phyloP scores from a whole-genome alignment of 2,797 vertebrate species.

The Myiotriccus ornatus region DNA sequence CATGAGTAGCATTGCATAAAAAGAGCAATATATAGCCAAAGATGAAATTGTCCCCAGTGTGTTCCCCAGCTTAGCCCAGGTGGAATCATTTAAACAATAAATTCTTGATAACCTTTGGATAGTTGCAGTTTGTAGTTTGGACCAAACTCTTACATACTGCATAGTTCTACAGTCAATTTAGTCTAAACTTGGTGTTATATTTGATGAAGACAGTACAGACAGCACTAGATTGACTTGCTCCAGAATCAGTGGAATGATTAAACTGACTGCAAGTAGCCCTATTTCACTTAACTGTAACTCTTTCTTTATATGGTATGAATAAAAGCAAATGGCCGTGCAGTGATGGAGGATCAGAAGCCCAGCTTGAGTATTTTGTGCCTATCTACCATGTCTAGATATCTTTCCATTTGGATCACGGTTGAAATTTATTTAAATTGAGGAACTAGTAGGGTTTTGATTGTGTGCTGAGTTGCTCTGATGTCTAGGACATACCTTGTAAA shows the following conservation, averaged over 20 bases:
- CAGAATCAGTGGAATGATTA: neutral
- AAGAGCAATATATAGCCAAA: neutral
- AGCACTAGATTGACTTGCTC: neutral
- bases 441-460: neutral
- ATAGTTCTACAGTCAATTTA: neutral
- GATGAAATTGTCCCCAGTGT: neutral
- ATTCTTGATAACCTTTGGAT: neutral
- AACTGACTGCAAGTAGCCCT: neutral
- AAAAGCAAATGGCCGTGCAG: neutral
- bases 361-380: neutral
- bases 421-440: neutral
- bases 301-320: neutral
- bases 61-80: neutral
- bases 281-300: neutral
- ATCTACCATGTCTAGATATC: neutral
- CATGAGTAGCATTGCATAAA: neutral
- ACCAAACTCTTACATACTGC: neutral
- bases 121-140: neutral
- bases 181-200: neutral
- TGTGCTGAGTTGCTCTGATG: slow-evolving; percentile 16
- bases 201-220: neutral
- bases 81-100: neutral
- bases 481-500: neutral
- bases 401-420: neutral
- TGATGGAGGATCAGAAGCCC: neutral